Percentiles rank a stretch among this genome's conserved stretches.
phyloP scores from a whole-genome alignment of 2,113 vertebrate species.

The Neogale vison region DNA sequence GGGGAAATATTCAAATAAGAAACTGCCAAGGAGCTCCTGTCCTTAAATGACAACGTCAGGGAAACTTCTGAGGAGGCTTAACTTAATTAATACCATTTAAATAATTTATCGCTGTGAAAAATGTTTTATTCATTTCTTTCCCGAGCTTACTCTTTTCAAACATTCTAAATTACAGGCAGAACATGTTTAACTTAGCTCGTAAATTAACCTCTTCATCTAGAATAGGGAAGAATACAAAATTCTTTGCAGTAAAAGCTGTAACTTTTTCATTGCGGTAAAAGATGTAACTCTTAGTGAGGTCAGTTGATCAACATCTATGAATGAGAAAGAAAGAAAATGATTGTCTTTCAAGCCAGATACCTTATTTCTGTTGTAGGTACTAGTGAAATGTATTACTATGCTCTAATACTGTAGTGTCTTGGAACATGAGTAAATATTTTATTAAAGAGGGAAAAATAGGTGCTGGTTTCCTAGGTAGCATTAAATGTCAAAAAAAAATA shows the following conservation, averaged over 20 bases:
- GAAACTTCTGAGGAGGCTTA: not conserved
- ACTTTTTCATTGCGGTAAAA: not conserved
- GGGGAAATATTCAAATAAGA: not conserved
- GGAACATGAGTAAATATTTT: not conserved
- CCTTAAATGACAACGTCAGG: not conserved
- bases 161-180: not conserved
- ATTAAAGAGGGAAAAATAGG: not conserved
- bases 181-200: not conserved
- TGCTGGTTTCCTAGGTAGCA: not conserved
- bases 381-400: not conserved
- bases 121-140: slow-evolving; percentile 20
- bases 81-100: slow-evolving; percentile 14
- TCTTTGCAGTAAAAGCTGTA: not conserved
- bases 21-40: not conserved
- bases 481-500: not conserved
- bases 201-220: not conserved
- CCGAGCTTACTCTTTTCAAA: not conserved
- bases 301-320: not conserved
- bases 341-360: not conserved
- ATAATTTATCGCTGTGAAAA: slow-evolving; percentile 10
- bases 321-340: not conserved
- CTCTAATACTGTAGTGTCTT: not conserved
- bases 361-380: not conserved
- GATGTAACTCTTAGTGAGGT: not conserved
- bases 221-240: not conserved